Evolutionary conservation across 92 coral and sea anemone genomes (phyloP), one percentile per base, ranked within the genome.

Genomic region (Metridium senile): DNA sequence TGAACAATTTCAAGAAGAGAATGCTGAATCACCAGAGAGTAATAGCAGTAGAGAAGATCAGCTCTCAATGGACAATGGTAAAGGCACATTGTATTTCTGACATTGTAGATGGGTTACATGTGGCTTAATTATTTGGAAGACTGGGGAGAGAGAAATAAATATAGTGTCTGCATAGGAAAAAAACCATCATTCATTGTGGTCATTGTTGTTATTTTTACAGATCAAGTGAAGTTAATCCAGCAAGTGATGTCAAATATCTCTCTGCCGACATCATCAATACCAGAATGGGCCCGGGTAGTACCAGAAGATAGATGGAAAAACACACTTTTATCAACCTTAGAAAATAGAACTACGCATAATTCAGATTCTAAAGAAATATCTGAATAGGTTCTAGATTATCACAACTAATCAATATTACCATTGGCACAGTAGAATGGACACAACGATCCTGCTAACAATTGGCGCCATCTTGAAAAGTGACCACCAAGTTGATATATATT

Each of bases 251-350:
- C 88, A 16, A 91, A 87, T 57, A 89, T 95, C 47, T 82, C 92
- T 21, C 88, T 95, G 32, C 99, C 99, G 52, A 74, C 84, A 11
- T 87, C 99, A 66, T 88, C 97, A 32, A 81, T 92, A 43, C 99
- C 99, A 32, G 99, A 95, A 26, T 95, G 99, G 99, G 99, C 97
- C 45, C 87, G 82, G 52, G 80, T 80, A 26, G 74, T 95, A 9
- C 97, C 99, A 62, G 99, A 95, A 76, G 99, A 95, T 16, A 95
- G 73, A 65, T 95, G 99, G 99, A 95, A 92, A 80, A 87, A 90
- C 21, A 84, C 97, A 7, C 84, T 95, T 19, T 92, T 92, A 13
- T 67, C 97, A 33, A 91, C 85, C 77, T 75, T 91, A 49, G 53
- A 74, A 68, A 88, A 84, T 31, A 74, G 93, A 75, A 80, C 89